Conservation (phyloP, 2,888 invertebrate species). For the Drosophila algonquin region DNA sequence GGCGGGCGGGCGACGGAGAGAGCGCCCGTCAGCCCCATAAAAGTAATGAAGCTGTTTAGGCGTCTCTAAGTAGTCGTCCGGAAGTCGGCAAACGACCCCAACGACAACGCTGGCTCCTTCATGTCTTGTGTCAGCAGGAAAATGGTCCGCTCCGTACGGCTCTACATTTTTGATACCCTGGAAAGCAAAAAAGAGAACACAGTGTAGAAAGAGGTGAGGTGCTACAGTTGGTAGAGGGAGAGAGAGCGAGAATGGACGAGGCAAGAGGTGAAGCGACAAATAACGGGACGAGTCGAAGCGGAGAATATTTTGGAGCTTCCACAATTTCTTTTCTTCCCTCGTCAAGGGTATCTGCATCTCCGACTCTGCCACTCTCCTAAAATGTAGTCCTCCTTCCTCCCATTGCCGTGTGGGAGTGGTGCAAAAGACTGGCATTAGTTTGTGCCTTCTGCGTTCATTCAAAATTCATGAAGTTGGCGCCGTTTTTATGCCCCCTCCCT, state of each 20-base stretch:
- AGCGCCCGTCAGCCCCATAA: slow-evolving; percentile 71
- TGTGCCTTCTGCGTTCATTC: slow-evolving; percentile 67
- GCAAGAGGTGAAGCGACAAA: too few species aligned
- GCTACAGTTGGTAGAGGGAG: background rate
- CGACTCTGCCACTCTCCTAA: background rate
- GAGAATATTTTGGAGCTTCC: too few species aligned
- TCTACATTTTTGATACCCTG: background rate
- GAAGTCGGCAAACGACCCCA: slow-evolving; percentile 50
- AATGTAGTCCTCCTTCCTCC: background rate
- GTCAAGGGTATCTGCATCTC: background rate
- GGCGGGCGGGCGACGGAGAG: too few species aligned
- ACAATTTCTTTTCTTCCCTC: too few species aligned
- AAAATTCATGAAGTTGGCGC: slow-evolving; percentile 79
- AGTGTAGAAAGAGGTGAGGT: background rate
- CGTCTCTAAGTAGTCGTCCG: slow-evolving; percentile 79
- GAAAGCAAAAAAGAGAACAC: background rate
- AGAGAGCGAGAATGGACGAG: background rate
- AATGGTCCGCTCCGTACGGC: slow-evolving; percentile 19
- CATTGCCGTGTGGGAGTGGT: slow-evolving; percentile 11
- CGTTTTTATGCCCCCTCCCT: slow-evolving; percentile 55
- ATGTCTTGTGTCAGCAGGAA: slow-evolving; percentile 68
- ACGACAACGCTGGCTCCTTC: slow-evolving; percentile 44
- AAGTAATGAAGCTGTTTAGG: slow-evolving; percentile 81
- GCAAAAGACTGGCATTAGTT: slow-evolving; percentile 46
- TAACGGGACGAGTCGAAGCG: too few species aligned